A percentile compares a stretch with the other conserved stretches of the same genome.
Conservation (phyloP, 1,140 invertebrate genomes). For the Liolophura sinensis region DNA sequence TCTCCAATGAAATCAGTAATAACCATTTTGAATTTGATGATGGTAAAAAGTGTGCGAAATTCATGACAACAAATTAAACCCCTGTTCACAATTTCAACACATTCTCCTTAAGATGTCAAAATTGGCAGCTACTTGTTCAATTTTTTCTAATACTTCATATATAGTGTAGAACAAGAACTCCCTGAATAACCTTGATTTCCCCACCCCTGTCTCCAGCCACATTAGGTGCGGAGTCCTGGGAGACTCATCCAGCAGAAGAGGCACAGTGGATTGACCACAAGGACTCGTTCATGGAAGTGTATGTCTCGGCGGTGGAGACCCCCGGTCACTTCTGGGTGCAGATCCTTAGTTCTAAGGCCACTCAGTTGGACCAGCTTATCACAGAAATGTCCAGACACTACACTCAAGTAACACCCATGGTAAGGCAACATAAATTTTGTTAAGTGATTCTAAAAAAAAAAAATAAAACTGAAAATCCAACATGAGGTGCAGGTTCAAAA, state of each 20-base stretch:
- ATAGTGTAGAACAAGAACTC: no score
- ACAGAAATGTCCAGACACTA: slow-evolving; percentile 81
- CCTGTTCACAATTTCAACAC: no score
- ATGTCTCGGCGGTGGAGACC: slow-evolving; percentile 77
- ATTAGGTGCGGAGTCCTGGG: background rate
- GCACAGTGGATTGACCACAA: slow-evolving; percentile 7
- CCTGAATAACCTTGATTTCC: background rate
- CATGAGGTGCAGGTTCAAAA: no score
- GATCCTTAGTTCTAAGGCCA: slow-evolving; percentile 70
- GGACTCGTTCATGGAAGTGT: slow-evolving; percentile 78
- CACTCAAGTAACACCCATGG: slow-evolving; percentile 21
- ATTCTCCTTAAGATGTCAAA: background rate
- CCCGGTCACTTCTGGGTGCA: slow-evolving; percentile 84
- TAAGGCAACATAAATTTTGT: slow-evolving; percentile 1
- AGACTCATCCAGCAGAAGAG: background rate
- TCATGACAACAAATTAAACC: no score
- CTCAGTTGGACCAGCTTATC: slow-evolving; percentile 74
- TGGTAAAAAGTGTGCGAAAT: no score
- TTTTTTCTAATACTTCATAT: background rate
- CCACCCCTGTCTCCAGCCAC: background rate
- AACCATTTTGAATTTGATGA: no score
- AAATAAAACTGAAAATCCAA: background rate
- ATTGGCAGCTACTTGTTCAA: slow-evolving; percentile 8
- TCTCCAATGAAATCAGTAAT: no score
- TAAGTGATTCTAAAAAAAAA: background rate